These are phyloP conservation scores for Terebella lapidaria DNA, from an alignment of 2,888 invertebrate genomes.

Conservation along the genomic window DNA sequence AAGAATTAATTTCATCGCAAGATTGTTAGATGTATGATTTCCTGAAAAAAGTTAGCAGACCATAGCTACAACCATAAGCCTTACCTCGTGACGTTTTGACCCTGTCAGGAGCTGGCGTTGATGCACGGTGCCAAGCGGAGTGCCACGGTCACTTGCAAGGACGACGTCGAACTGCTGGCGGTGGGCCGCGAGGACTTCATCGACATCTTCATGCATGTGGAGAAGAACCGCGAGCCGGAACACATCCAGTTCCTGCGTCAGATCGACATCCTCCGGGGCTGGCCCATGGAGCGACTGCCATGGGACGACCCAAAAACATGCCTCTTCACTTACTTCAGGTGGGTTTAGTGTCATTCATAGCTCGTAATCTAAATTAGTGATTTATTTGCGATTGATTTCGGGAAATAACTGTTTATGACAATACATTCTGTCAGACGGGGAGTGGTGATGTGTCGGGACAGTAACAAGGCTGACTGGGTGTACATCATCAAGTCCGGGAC, in stretches of 20 bases:
- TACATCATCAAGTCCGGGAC: constrained; percentile 47
- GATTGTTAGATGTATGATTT: too few relatives aligned
- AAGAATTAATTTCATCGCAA: too few relatives aligned
- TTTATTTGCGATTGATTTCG: background rate
- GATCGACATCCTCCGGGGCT: constrained; percentile 36
- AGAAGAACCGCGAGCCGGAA: constrained; percentile 43
- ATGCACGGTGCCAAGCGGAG: constrained; percentile 46
- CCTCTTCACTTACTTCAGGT: constrained; percentile 50
- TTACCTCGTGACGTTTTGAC: background rate
- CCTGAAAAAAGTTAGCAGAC: too few relatives aligned
- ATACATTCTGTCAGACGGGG: constrained; percentile 42
- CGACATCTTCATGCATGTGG: constrained; percentile 56
- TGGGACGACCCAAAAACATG: constrained; percentile 45
- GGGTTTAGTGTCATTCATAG: constrained; percentile 2
- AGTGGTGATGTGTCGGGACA: constrained; percentile 45
- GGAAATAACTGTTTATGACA: too few relatives aligned
- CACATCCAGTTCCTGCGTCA: constrained; percentile 44
- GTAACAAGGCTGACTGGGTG: constrained; percentile 46
- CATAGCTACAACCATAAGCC: background rate
- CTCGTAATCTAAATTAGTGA: too few relatives aligned
- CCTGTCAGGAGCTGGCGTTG: constrained; percentile 45
- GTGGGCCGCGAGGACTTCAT: constrained; percentile 60
- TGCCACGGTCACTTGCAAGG: constrained; percentile 49
- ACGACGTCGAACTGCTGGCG: constrained; percentile 63
- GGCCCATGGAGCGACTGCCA: constrained; percentile 46